phyloP scores from a whole-genome alignment of 1,140 invertebrate genomes.

The Zaprionus africanus region DNA sequence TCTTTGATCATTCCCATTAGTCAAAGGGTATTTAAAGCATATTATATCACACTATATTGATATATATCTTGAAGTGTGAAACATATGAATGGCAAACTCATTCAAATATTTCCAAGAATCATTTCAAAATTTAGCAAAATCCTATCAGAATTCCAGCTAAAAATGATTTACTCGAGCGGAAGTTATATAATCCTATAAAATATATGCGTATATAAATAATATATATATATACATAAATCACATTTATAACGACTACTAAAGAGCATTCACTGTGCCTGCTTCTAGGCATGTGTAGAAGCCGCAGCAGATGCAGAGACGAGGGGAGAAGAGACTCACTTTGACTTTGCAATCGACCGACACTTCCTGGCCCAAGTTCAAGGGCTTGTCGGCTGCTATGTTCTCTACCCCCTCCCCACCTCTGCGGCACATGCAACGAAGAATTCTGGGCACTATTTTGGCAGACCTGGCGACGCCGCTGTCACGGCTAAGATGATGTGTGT shows the following conservation, averaged over 20 bases:
- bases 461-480: conserved; percentile 56
- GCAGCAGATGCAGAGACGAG: not conserved
- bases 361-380: conserved; percentile 76
- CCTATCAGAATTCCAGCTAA: not conserved
- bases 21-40: too few relatives aligned
- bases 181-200: conserved; percentile 10
- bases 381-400: conserved; percentile 21
- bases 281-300: not conserved
- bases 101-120: not conserved
- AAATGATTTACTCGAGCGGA: not conserved
- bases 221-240: not conserved
- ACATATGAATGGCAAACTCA: not conserved
- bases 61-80: not conserved
- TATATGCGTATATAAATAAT: not conserved
- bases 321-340: conserved; percentile 19
- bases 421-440: conserved; percentile 50
- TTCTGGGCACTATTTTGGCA: conserved; percentile 56
- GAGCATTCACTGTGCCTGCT: not conserved
- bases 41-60: too few relatives aligned
- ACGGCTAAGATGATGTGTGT: conserved; percentile 49
- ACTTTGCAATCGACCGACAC: conserved; percentile 60
- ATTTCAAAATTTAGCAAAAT: conserved; percentile 6
- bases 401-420: conserved; percentile 8
- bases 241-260: not conserved
- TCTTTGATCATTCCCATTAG: too few relatives aligned